These are phyloP conservation scores for Eristalis intricaria DNA, from an alignment of 2,888 invertebrate species.

Conservation along the genomic window DNA sequence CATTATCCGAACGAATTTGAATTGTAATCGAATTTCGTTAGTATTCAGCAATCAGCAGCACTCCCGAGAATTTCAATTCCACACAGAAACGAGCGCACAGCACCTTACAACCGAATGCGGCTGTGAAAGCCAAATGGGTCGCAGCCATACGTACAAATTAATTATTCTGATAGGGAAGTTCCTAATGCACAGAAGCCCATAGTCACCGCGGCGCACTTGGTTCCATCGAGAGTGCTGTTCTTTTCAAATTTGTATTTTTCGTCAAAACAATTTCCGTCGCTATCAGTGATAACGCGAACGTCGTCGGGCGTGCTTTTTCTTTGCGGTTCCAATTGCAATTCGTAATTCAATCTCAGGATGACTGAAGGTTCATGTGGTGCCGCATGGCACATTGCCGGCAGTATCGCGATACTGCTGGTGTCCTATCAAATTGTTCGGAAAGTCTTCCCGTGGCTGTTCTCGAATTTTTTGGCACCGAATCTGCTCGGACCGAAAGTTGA, in stretches of 20 bases:
- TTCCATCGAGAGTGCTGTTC: background rate
- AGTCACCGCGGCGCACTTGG: constrained; percentile 26
- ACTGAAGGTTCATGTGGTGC: constrained; percentile 35
- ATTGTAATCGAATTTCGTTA: constrained; percentile 42
- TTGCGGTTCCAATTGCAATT: constrained; percentile 1
- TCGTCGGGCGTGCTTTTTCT: constrained; percentile 3
- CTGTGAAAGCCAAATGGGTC: constrained; percentile 54
- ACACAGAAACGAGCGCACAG: constrained; percentile 43
- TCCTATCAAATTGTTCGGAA: constrained; percentile 79
- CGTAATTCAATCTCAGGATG: constrained; percentile 14
- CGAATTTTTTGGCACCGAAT: constrained; percentile 83
- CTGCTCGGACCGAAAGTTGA: constrained; percentile 84
- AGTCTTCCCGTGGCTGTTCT: constrained; percentile 80
- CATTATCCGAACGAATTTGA: constrained; percentile 44
- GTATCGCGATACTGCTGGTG: constrained; percentile 77
- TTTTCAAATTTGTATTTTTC: constrained; percentile 3
- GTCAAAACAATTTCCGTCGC: constrained; percentile 5
- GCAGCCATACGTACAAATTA: constrained; percentile 42
- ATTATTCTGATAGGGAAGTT: constrained; percentile 61
- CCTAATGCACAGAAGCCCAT: constrained; percentile 38
- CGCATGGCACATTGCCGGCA: constrained; percentile 69
- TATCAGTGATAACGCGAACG: constrained; percentile 50
- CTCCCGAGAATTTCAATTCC: constrained; percentile 43
- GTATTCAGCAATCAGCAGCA: constrained; percentile 66
- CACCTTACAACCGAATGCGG: background rate